Evolutionary conservation across 2,888 invertebrate species (phyloP).

Genomic region (Flexamia atlantica): DNA sequence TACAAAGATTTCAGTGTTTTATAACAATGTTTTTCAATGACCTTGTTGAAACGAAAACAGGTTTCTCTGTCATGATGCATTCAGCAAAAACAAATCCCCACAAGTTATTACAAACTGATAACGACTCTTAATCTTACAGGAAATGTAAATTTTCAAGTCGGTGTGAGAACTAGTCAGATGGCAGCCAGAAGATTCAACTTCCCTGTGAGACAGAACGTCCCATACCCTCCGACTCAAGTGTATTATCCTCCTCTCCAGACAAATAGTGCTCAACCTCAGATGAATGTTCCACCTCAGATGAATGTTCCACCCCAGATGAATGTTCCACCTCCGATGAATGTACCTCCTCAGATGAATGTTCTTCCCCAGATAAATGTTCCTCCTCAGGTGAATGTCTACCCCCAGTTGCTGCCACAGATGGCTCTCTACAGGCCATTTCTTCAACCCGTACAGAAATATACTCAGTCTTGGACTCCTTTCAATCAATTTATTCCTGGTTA

Average conservation of each 20-base stretch:
- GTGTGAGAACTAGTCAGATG: neutral
- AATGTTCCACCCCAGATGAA: neutral
- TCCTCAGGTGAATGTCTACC: neutral
- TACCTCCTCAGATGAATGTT: neutral
- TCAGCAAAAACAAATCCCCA: too few species aligned
- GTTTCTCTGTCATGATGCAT: too few species aligned
- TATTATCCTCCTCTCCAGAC: neutral
- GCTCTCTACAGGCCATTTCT: neutral
- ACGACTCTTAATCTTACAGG: neutral
- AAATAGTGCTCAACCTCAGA: neutral
- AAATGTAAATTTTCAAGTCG: neutral
- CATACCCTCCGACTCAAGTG: neutral
- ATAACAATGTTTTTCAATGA: too few species aligned
- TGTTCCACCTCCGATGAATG: neutral
- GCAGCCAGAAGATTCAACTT: neutral
- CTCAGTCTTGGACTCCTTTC: neutral
- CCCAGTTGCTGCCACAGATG: neutral
- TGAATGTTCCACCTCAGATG: neutral
- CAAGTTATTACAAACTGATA: too few species aligned
- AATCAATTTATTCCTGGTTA: neutral
- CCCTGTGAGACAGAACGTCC: neutral
- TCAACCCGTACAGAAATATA: neutral
- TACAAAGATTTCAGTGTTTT: too few species aligned
- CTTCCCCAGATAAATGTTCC: neutral
- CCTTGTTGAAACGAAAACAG: too few species aligned